Conservation (phyloP, 2,888 invertebrate species). For the Troides oblongomaculatus region DNA sequence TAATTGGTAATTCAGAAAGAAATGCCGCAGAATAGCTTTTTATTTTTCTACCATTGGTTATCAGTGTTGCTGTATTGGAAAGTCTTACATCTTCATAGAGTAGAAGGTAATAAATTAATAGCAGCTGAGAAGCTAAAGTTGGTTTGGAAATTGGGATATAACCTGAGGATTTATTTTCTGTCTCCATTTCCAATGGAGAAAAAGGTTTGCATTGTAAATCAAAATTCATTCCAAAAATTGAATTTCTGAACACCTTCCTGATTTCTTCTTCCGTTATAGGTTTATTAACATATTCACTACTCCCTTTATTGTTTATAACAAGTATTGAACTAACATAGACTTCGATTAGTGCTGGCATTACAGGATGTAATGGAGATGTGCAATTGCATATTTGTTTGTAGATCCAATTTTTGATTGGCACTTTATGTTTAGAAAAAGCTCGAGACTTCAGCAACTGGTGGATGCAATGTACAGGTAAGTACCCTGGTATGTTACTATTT, state of each 20-base stretch:
- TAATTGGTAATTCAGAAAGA: constrained; percentile 94
- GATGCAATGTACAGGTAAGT: constrained; percentile 97
- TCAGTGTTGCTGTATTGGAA: constrained; percentile 83
- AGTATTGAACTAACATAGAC: constrained; percentile 96
- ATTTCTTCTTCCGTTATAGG: constrained; percentile 95
- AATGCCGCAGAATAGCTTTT: constrained; percentile 93
- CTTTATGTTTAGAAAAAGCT: constrained; percentile 97
- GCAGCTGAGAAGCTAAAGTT: constrained; percentile 90
- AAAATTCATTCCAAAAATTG: constrained; percentile 87
- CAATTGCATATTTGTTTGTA: constrained; percentile 95
- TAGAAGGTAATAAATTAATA: constrained; percentile 94
- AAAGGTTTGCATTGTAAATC: constrained; percentile 78
- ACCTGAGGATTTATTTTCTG: constrained; percentile 75
- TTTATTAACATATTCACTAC: constrained; percentile 91
- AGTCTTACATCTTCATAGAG: constrained; percentile 95
- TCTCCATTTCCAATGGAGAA: constrained; percentile 78
- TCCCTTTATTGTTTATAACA: constrained; percentile 82
- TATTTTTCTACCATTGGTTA: constrained; percentile 85
- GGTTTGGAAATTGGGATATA: constrained; percentile 81
- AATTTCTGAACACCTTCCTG: constrained; percentile 88
- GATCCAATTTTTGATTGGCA: constrained; percentile 98
- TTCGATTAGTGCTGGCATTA: constrained; percentile 94
- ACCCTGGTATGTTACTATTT: constrained; percentile 93
- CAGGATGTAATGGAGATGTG: constrained; percentile 94
- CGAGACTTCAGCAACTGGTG: constrained; percentile 96